Percentiles rank a stretch among this genome's conserved stretches.
phyloP scores from a whole-genome alignment of 2,113 vertebrate species.

The Antidorcas marsupialis region DNA sequence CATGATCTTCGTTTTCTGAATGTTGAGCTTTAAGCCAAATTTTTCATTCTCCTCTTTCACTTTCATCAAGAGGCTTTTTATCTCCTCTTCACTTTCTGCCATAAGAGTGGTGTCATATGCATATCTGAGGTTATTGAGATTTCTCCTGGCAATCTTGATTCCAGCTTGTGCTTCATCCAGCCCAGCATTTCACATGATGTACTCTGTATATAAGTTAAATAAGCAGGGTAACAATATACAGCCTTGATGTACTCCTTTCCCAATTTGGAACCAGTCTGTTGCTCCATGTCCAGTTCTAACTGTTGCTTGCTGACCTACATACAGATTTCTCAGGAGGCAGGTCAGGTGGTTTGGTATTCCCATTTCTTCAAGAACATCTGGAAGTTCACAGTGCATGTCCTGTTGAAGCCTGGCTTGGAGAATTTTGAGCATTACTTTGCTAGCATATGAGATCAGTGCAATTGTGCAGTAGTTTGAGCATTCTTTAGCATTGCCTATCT shows the following conservation, averaged over 20 bases:
- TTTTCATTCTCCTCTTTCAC: background rate
- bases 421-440: background rate
- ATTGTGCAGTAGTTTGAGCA: background rate
- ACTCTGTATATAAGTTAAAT: background rate
- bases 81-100: background rate
- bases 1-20: background rate
- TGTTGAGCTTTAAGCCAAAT: background rate
- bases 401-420: background rate
- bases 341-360: background rate
- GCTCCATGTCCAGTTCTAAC: background rate
- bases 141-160: background rate
- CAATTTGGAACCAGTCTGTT: background rate
- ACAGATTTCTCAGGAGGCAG: background rate
- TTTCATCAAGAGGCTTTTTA: background rate
- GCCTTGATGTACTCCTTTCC: background rate
- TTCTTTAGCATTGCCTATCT: background rate
- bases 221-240: background rate
- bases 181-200: background rate
- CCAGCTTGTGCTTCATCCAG: background rate
- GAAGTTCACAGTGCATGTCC: background rate
- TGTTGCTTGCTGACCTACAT: background rate
- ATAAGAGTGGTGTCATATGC: background rate
- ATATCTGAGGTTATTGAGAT: background rate
- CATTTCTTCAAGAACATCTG: background rate
- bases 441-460: background rate